Evolutionary conservation across 2,888 invertebrate species (phyloP), one percentile per base, ranked within the genome.

Genomic region (Hyppa rectilinea): DNA sequence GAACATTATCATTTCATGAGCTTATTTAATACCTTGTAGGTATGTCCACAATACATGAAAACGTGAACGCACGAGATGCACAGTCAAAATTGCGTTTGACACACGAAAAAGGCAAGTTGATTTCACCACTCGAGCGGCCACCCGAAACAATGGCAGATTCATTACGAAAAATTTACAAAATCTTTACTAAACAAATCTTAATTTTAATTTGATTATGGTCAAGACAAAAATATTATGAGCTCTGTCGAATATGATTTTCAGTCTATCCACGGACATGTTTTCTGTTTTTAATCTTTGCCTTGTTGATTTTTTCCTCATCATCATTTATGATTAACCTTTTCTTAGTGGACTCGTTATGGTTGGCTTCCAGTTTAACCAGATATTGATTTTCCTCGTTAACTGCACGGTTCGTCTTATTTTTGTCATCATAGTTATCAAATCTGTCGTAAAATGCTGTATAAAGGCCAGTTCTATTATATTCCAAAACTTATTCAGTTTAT

Each of bases 71-170:
- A 75, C 65, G 62, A 73, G 65, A 71, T 67, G 62, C 67, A 67
- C 61, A 61, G 49, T 34, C 31, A 68, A 74, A 81, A 60, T 77
- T 77, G 75, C 75, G 68, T 82, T 84, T 85, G 86, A 85, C 85
- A 88, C 79, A 85, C 83, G 83, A 84, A 81, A 82, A 87, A 85
- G 87, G 87, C 87, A 89, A 87, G 85, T 85, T 83, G 85, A 88
- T 91, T 91, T 92, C 89, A 87, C 85, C 90, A 91, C 84, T 89
- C 88, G 89, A 83, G 84, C 89, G 89, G 88, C 88, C 89, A 89
- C 86, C 89, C 87, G 88, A 89, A 89, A 93, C 92, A 92, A 92
- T 90, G 82, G 89, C 75, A 77, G 81, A 86, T 84, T 85, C 86
- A 85, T 91, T 89, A 87, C 88, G 87, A 88, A 87, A 89, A 87